These are phyloP conservation scores for Hemitrygon akajei DNA, from an alignment of 2,797 vertebrate genomes.

Conservation along the genomic window DNA sequence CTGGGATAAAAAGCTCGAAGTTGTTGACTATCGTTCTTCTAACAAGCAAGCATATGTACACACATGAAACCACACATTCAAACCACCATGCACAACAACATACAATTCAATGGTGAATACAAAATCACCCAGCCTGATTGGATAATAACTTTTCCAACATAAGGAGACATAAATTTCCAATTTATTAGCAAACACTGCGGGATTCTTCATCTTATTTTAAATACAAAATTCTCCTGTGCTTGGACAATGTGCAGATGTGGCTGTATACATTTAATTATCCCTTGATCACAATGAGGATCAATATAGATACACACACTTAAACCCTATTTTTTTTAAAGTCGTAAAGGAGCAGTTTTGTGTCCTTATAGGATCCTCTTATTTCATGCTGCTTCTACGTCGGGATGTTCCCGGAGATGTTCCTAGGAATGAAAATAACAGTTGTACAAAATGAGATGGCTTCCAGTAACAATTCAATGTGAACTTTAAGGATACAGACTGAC, in stretches of 20 bases:
- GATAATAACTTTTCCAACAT: background rate
- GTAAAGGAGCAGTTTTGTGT: background rate
- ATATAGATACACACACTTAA: background rate
- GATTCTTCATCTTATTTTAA: background rate
- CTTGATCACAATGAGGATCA: background rate
- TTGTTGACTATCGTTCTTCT: background rate
- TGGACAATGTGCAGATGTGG: background rate
- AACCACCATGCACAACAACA: no score
- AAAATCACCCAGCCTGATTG: conserved; percentile 19
- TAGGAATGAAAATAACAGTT: background rate
- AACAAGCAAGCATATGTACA: background rate
- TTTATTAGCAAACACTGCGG: background rate
- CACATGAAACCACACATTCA: background rate
- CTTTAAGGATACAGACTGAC: background rate
- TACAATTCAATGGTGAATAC: background rate
- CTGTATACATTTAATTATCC: background rate
- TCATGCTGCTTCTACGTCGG: background rate
- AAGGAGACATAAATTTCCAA: background rate
- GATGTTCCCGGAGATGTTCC: conserved; percentile 16
- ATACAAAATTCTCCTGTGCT: conserved; percentile 22
- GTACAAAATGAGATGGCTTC: background rate
- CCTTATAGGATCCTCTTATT: conserved; percentile 5
- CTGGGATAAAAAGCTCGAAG: background rate
- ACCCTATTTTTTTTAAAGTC: background rate
- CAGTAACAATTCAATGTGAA: background rate